A percentile compares a stretch with the other conserved stretches of the same genome.
phyloP scores from a whole-genome alignment of 1,140 invertebrate species.

The Drosophila lacertosa region DNA sequence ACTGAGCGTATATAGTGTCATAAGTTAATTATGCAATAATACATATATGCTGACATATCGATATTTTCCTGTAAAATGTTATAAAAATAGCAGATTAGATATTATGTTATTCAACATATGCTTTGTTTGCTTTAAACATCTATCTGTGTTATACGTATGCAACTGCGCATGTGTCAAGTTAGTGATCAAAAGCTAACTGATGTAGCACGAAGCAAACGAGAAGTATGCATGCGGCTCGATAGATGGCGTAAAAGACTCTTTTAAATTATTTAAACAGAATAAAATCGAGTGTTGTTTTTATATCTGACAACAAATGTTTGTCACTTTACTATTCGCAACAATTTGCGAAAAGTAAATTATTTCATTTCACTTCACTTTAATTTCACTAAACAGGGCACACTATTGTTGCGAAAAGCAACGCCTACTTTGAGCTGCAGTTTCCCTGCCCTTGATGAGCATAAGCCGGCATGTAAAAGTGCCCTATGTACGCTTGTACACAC shows the following conservation, averaged over 20 bases:
- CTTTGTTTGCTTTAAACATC: not conserved
- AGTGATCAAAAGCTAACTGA: not conserved
- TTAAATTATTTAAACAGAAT: not conserved
- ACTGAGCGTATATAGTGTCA: no score
- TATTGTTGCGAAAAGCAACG: not conserved
- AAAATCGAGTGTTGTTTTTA: not conserved
- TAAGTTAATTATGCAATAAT: no score
- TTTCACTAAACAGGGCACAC: no score
- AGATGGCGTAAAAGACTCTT: not conserved
- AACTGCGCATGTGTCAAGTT: not conserved
- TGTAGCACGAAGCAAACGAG: not conserved
- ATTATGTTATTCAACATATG: no score
- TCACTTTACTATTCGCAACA: no score
- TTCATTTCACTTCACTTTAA: no score
- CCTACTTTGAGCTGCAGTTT: not conserved
- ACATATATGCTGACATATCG: no score
- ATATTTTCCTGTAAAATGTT: no score
- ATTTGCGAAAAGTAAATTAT: no score
- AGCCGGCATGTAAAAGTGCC: constrained; percentile 6
- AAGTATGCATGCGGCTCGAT: no score
- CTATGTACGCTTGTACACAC: not conserved
- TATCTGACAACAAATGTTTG: no score
- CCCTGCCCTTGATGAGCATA: not conserved
- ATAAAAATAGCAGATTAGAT: no score
- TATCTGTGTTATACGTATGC: not conserved